Percentiles rank a stretch among this genome's conserved stretches.
These are phyloP conservation scores for Daboia siamensis DNA, from an alignment of 2,113 vertebrate genomes.

Conservation along the genomic window DNA sequence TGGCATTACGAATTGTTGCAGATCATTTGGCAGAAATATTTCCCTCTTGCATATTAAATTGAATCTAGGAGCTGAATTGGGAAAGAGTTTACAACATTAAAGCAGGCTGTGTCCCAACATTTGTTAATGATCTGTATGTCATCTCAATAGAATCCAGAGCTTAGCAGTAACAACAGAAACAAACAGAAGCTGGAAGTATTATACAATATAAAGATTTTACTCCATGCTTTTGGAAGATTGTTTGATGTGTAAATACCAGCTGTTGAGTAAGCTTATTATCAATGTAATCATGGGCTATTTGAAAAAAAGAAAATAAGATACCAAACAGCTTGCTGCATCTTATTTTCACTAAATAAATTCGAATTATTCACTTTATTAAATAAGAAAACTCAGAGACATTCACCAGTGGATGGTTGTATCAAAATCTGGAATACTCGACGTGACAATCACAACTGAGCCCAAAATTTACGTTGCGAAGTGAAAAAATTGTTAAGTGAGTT, in stretches of 20 bases:
- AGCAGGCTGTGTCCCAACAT: not conserved
- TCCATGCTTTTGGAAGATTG: not conserved
- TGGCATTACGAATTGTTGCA: not conserved
- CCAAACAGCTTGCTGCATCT: not conserved
- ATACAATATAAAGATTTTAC: not conserved
- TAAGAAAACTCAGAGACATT: not conserved
- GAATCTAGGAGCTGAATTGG: not conserved
- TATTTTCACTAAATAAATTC: not conserved
- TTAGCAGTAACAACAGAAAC: not conserved
- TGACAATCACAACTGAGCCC: too few species aligned
- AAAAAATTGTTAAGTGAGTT: too few species aligned
- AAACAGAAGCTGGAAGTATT: constrained; percentile 1
- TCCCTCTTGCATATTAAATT: not conserved
- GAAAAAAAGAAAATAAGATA: not conserved
- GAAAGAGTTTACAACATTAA: not conserved
- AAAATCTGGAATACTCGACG: not conserved
- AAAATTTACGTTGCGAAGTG: too few species aligned
- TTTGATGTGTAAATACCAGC: not conserved
- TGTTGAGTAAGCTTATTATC: not conserved
- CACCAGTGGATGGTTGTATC: too few species aligned
- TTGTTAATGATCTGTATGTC: not conserved
- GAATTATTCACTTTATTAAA: not conserved
- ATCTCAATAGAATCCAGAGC: not conserved
- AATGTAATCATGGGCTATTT: not conserved
- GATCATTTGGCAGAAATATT: not conserved